Conservation (phyloP, 2,888 invertebrate genomes). For the Stenoptilia bipunctidactyla region DNA sequence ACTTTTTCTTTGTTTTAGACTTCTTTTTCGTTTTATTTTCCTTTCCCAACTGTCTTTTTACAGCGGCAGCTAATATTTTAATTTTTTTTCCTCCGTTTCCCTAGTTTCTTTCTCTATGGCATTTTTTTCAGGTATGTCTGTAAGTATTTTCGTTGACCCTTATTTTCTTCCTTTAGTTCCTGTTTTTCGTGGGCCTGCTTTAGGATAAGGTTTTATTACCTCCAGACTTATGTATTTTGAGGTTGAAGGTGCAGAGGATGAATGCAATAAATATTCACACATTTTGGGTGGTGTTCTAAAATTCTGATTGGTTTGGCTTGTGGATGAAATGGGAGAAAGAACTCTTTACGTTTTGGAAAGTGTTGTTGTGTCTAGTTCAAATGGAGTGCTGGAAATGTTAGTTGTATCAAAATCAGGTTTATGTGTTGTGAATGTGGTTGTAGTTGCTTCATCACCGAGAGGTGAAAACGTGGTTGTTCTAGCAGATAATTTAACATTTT, state of each 20-base stretch:
- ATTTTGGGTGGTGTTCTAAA: too few species aligned
- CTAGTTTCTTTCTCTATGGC: slow-evolving; percentile 9
- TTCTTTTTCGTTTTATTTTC: slow-evolving; percentile 2
- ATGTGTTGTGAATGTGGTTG: too few species aligned
- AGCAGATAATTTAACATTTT: too few species aligned
- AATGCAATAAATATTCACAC: not conserved
- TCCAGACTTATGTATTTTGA: slow-evolving; percentile 14
- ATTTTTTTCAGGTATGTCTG: slow-evolving; percentile 18
- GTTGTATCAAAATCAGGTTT: too few species aligned
- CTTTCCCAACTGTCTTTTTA: slow-evolving; percentile 7
- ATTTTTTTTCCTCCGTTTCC: slow-evolving; percentile 7
- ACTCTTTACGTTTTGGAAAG: too few species aligned
- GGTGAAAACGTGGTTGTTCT: too few species aligned
- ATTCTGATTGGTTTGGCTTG: too few species aligned
- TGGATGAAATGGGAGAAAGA: too few species aligned
- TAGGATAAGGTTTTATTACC: slow-evolving; percentile 15
- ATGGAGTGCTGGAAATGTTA: too few species aligned
- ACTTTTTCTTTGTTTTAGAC: slow-evolving; percentile 3
- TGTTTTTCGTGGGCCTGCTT: slow-evolving; percentile 17
- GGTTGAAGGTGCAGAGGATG: slow-evolving; percentile 1
- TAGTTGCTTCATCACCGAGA: too few species aligned
- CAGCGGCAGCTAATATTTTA: not conserved
- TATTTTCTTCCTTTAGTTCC: slow-evolving; percentile 15
- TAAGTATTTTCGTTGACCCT: slow-evolving; percentile 16
- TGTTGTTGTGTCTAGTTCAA: too few species aligned